phyloP scores from a whole-genome alignment of 2,113 vertebrate genomes.

The Catharus minimus region DNA sequence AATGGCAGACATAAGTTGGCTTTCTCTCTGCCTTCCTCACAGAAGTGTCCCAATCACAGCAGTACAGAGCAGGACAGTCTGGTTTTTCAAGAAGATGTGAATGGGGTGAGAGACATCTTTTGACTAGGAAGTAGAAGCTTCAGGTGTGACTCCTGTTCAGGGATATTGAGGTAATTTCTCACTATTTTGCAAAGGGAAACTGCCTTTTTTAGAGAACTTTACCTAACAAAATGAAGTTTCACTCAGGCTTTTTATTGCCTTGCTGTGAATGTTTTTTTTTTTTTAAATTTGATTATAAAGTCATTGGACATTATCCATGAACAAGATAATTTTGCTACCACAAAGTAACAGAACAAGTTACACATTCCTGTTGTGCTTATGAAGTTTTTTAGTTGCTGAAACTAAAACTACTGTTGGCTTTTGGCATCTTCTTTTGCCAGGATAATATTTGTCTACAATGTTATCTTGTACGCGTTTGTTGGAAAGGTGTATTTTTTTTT shows the following conservation, averaged over 20 bases:
- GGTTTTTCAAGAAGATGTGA: neutral
- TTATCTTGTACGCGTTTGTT: neutral
- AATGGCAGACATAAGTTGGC: neutral
- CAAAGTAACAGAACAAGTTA: neutral
- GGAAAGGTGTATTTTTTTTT: neutral
- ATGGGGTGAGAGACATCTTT: neutral
- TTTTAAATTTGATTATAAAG: neutral
- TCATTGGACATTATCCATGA: neutral
- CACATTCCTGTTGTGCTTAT: neutral
- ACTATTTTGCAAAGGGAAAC: neutral
- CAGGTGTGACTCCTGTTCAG: neutral
- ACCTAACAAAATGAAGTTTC: neutral
- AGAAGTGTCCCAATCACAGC: neutral
- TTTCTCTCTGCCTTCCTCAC: neutral
- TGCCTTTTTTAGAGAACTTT: neutral
- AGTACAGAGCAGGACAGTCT: neutral
- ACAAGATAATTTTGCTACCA: neutral
- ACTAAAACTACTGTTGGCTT: neutral
- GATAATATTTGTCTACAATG: neutral
- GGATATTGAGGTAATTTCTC: neutral
- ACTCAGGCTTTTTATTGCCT: accelerated
- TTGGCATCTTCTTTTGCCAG: neutral
- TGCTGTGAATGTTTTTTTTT: neutral
- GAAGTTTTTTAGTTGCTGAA: neutral
- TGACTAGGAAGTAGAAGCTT: neutral